phyloP scores from a whole-genome alignment of 2,113 vertebrate species.

The Rhinogobius similis region DNA sequence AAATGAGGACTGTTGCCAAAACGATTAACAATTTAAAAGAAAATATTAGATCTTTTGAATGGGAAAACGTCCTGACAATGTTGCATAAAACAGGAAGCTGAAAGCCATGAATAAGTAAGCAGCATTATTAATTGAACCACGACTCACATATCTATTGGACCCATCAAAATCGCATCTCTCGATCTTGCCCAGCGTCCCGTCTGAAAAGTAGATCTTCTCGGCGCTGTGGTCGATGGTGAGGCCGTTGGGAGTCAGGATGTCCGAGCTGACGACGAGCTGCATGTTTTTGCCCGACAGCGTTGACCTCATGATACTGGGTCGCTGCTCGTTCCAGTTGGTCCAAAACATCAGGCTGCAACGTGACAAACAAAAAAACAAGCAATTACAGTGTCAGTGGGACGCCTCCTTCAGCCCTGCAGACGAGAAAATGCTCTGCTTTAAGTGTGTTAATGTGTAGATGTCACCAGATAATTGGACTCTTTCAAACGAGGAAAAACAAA shows the following conservation, averaged over 20 bases:
- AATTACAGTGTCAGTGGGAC: not conserved
- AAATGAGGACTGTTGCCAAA: too few species aligned
- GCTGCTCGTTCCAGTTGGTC: conserved; percentile 99
- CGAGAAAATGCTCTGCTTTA: not conserved
- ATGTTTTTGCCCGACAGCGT: conserved; percentile 90
- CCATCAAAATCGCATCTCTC: conserved; percentile 97
- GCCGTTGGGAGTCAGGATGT: conserved; percentile 94
- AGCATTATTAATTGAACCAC: not conserved
- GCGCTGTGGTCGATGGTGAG: conserved; percentile 93
- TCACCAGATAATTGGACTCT: conserved; percentile 1
- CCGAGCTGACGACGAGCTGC: conserved; percentile 87
- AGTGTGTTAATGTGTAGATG: conserved; percentile 3
- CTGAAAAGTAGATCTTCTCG: conserved; percentile 97
- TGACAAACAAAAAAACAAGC: conserved; percentile 9
- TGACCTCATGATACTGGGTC: conserved; percentile 96
- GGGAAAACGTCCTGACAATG: too few species aligned
- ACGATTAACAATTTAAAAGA: too few species aligned
- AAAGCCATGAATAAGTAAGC: too few species aligned
- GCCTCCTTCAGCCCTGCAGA: not conserved
- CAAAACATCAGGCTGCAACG: conserved; percentile 93
- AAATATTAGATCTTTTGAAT: too few species aligned
- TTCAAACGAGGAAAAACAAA: conserved; percentile 16
- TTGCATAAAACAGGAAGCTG: too few species aligned
- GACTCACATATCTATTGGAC: conserved; percentile 92
- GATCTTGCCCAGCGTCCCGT: conserved; percentile 93